phyloP scores from a whole-genome alignment of 2,113 vertebrate species.

The Rhinolophus sinicus region DNA sequence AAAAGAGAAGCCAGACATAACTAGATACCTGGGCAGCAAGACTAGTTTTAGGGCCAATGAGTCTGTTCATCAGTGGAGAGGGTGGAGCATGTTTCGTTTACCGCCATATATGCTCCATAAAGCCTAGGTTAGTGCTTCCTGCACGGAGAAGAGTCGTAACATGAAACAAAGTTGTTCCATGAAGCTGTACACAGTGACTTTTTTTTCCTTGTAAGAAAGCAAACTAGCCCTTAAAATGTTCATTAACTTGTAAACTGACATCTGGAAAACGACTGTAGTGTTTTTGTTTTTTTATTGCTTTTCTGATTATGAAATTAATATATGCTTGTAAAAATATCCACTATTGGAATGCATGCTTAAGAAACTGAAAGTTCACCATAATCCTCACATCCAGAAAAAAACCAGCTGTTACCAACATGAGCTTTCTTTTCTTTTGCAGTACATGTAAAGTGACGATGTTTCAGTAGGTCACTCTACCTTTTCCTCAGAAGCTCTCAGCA shows the following conservation, averaged over 20 bases:
- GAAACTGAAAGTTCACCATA: neutral
- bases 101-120: neutral
- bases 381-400: neutral
- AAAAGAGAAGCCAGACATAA: neutral
- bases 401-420: neutral
- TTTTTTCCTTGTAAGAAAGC: neutral
- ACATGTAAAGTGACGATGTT: neutral
- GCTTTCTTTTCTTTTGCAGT: neutral
- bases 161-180: neutral
- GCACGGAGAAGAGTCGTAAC: neutral
- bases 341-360: neutral
- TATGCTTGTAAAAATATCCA: neutral
- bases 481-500: neutral
- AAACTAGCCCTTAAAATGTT: neutral
- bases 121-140: neutral
- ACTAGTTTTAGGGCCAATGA: neutral
- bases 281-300: neutral
- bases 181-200: neutral
- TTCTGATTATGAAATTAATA: constrained; percentile 29
- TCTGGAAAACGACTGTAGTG: neutral
- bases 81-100: neutral
- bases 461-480: neutral
- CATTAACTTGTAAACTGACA: constrained; percentile 38
- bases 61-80: neutral
- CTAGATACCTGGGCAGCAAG: neutral